Percentiles rank a stretch among this genome's conserved stretches.
These are phyloP conservation scores for Poecilobothrus nobilitatus DNA, from an alignment of 2,888 invertebrate genomes.

Conservation along the genomic window DNA sequence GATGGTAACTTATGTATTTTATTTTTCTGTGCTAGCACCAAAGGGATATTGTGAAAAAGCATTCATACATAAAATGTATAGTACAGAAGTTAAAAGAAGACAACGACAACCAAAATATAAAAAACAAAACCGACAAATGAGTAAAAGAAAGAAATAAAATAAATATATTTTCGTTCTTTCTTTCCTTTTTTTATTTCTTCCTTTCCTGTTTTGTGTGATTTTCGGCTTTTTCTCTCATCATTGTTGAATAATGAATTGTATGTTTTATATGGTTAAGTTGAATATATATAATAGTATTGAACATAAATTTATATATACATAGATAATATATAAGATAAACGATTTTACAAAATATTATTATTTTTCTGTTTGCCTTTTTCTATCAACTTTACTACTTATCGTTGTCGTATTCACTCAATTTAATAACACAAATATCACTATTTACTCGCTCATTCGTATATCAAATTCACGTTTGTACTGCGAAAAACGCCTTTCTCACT, in stretches of 20 bases:
- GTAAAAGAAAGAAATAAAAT: not conserved
- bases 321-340: too few relatives aligned
- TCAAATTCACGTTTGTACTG: not conserved
- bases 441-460: not conserved
- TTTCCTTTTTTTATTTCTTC: not conserved
- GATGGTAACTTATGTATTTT: not conserved
- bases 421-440: too few relatives aligned
- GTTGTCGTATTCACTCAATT: not conserved
- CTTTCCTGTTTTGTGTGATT: not conserved
- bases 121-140: not conserved
- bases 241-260: too few relatives aligned
- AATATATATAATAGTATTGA: not conserved
- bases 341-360: too few relatives aligned
- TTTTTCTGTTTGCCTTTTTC: not conserved
- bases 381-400: not conserved
- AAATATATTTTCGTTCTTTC: not conserved
- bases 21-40: too few relatives aligned
- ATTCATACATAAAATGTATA: too few relatives aligned
- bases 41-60: not conserved
- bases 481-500: conserved; percentile 1
- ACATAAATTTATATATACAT: too few relatives aligned
- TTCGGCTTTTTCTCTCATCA: conserved; percentile 2
- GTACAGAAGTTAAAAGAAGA: not conserved
- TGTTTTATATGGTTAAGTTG: too few relatives aligned
- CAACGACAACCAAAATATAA: not conserved